Evolutionary conservation across 2,888 invertebrate species (phyloP), one percentile per base, ranked within the genome.

Genomic region (Standfussiana lucernea): DNA sequence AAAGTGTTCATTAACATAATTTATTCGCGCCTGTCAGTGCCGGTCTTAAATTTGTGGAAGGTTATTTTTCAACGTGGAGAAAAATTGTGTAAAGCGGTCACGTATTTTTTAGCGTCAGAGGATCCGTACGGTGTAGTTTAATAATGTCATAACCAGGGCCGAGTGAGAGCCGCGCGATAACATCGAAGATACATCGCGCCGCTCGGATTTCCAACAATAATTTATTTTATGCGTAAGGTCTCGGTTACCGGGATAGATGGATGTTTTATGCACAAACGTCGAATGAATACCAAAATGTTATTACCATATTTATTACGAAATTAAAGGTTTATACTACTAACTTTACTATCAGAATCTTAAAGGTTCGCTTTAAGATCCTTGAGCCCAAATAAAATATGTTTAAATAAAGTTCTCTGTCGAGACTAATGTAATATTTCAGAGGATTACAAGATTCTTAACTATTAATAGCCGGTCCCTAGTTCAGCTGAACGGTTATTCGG

Each of bases 1-100:
- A 94, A 95, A 95, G 93, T 93, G 92, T 94, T 95, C 95, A 95
- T 96, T 96, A 96, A 86, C 96, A 96, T 96, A 96, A 96, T 96
- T 95, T 96, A 96, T 96, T 95, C 95, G 93, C 89, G 90, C 91
- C 95, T 95, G 96, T 96, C 96, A 96, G 95, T 94, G 87, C 93
- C 93, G 95, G 93, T 92, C 94, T 95, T 94, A 95, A 96, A 96
- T 95, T 95, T 95, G 95, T 94, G 94, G 95, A 93, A 92, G 94
- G 94, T 92, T 93, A 94, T 94, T 94, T 95, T 96, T 95, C 93
- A 95, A 92, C 94, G 89, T 86, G 90, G 91, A 92, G 91, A 92
- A 94, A 93, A 94, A 95, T 95, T 93, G 91, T 93, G 94, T 91
- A 96, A 95, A 93, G 91, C 93, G 94, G 93, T 96, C 96, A 96